phyloP scores from a whole-genome alignment of 2,113 vertebrate genomes.

The Gracilinanus agilis region DNA sequence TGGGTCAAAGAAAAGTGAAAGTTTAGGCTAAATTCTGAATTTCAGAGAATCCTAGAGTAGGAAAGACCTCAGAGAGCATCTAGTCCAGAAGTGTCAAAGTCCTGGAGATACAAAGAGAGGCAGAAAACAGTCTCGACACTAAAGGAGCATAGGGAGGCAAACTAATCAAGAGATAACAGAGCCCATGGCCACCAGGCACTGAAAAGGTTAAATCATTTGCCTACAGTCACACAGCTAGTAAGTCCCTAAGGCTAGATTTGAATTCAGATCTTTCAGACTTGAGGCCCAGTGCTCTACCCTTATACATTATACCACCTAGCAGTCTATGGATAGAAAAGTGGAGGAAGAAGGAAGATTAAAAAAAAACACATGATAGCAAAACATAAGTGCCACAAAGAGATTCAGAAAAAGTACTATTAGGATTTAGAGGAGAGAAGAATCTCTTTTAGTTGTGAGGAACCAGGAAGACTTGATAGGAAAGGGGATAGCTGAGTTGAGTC shows the following conservation, averaged over 20 bases:
- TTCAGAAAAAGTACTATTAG: background rate
- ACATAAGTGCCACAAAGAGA: background rate
- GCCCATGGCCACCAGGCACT: background rate
- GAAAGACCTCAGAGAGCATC: background rate
- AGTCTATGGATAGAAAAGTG: background rate
- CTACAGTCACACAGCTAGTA: background rate
- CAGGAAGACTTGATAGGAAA: background rate
- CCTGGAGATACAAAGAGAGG: background rate
- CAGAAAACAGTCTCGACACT: background rate
- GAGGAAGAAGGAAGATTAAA: background rate
- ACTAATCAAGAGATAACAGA: background rate
- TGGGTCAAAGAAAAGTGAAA: constrained; percentile 27
- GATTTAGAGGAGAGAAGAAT: background rate
- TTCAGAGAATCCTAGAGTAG: background rate
- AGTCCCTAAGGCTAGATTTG: background rate
- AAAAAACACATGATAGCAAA: background rate
- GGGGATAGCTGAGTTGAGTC: background rate
- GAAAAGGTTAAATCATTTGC: background rate
- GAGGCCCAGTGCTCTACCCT: background rate
- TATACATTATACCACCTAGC: background rate
- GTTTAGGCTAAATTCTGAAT: constrained; percentile 43
- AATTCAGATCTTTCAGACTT: background rate
- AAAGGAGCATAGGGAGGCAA: background rate
- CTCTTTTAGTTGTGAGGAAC: background rate
- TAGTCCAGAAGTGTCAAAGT: background rate